These are phyloP conservation scores for Hemiprocne comata DNA, from an alignment of 2,113 vertebrate genomes.

Conservation along the genomic window DNA sequence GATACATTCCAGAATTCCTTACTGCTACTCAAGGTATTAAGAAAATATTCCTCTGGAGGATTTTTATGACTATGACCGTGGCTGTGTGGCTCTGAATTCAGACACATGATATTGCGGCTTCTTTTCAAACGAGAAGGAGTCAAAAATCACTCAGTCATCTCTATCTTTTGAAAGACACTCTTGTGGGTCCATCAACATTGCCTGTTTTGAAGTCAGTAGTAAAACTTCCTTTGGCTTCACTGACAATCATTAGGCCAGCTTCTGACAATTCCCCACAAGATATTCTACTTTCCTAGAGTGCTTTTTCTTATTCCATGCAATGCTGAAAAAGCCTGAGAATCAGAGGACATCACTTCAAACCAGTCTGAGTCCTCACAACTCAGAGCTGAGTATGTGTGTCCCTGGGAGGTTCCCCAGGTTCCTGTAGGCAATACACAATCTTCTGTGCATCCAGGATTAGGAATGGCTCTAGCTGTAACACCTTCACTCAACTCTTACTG, in stretches of 20 bases:
- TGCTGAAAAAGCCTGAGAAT: background rate
- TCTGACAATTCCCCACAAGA: background rate
- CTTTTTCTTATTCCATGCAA: background rate
- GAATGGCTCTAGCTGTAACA: background rate
- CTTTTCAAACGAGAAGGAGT: background rate
- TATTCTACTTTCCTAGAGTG: background rate
- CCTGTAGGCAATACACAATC: no score
- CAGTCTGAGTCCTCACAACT: background rate
- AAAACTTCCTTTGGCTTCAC: background rate
- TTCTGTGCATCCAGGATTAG: background rate
- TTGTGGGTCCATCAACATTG: background rate
- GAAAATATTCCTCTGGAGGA: background rate
- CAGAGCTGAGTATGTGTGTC: rapidly evolving
- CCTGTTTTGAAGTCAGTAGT: background rate
- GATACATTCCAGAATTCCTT: background rate
- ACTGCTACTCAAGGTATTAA: background rate
- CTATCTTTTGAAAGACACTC: background rate
- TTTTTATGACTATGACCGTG: background rate
- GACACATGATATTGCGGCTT: background rate
- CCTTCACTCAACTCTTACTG: background rate
- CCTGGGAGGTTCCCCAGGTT: background rate
- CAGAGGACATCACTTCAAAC: background rate
- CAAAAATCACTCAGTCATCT: background rate
- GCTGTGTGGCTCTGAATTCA: background rate
- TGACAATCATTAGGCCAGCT: background rate